Percentiles rank a stretch among this genome's conserved stretches.
Evolutionary conservation across 2,113 vertebrate genomes (phyloP).

Genomic region (Tachysurus fulvidraco): DNA sequence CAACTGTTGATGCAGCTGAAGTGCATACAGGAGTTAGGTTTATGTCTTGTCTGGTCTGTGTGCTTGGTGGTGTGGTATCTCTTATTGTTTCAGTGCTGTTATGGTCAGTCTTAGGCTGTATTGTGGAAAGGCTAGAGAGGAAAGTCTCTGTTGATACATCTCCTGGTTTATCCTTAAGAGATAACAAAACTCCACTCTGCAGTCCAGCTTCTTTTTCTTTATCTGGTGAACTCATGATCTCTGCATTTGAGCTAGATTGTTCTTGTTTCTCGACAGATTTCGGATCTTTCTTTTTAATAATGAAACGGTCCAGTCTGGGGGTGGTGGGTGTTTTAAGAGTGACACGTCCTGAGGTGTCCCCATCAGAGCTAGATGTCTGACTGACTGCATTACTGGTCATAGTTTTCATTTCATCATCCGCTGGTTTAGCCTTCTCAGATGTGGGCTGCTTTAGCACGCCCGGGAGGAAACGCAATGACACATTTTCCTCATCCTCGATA

Average conservation of each 20-base stretch:
- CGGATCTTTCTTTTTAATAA: conserved; percentile 75
- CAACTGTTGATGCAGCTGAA: not conserved
- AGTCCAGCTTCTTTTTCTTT: conserved; percentile 63
- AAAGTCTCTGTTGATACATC: conserved; percentile 92
- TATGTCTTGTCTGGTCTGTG: conserved; percentile 41
- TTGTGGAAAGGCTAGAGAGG: conserved; percentile 79
- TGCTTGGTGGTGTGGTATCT: not conserved
- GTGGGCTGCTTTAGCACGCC: conserved; percentile 85
- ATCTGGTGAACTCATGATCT: conserved; percentile 50
- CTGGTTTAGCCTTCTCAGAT: conserved; percentile 75
- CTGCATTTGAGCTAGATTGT: conserved; percentile 51
- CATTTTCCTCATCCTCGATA: conserved; percentile 63
- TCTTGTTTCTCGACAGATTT: conserved; percentile 65
- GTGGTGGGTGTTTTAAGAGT: conserved; percentile 71
- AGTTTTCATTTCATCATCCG: conserved; percentile 78
- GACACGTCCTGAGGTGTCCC: conserved; percentile 61
- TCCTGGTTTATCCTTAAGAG: conserved; percentile 90
- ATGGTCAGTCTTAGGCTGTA: conserved; percentile 73
- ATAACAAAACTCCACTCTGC: conserved; percentile 64
- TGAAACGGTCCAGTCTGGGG: conserved; percentile 71
- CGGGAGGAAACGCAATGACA: conserved; percentile 88
- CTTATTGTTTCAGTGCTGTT: conserved; percentile 10
- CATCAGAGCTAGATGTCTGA: conserved; percentile 56
- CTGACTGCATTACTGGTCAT: conserved; percentile 71
- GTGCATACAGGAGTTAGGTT: conserved; percentile 1